These are phyloP conservation scores for Congeria kusceri DNA, from an alignment of 2,888 invertebrate genomes.

Conservation along the genomic window DNA sequence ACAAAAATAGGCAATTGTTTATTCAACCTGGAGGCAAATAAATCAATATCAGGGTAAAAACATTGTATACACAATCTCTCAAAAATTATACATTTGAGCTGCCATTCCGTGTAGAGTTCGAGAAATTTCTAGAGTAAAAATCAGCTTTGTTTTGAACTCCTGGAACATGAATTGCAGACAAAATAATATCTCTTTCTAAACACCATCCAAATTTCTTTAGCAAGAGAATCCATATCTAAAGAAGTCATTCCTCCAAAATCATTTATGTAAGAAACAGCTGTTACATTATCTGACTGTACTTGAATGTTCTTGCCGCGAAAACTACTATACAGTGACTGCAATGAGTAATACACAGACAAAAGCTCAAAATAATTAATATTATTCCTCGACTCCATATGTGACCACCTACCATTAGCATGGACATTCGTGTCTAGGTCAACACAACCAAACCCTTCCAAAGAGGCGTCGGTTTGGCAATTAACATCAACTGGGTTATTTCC, in stretches of 20 bases:
- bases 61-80: conserved; percentile 21
- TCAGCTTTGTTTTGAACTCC: conserved; percentile 41
- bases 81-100: conserved; percentile 40
- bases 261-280: conserved; percentile 34
- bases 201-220: conserved; percentile 47
- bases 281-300: conserved; percentile 26
- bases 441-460: too few species aligned
- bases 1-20: conserved; percentile 33
- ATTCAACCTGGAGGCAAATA: conserved; percentile 53
- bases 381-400: conserved; percentile 15
- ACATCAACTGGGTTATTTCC: too few species aligned
- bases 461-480: too few species aligned
- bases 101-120: conserved; percentile 58
- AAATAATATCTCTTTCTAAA: conserved; percentile 29
- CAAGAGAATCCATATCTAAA: conserved; percentile 15
- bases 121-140: conserved; percentile 52
- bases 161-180: conserved; percentile 30
- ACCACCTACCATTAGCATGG: too few species aligned
- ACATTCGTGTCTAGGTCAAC: too few species aligned
- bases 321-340: conserved; percentile 15
- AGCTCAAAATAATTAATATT: conserved; percentile 38
- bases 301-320: conserved; percentile 16
- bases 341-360: conserved; percentile 30
- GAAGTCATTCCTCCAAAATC: conserved; percentile 42
- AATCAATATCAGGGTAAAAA: conserved; percentile 51